phyloP scores from a whole-genome alignment of 2,888 invertebrate genomes.

The Chrysina gloriosa region DNA sequence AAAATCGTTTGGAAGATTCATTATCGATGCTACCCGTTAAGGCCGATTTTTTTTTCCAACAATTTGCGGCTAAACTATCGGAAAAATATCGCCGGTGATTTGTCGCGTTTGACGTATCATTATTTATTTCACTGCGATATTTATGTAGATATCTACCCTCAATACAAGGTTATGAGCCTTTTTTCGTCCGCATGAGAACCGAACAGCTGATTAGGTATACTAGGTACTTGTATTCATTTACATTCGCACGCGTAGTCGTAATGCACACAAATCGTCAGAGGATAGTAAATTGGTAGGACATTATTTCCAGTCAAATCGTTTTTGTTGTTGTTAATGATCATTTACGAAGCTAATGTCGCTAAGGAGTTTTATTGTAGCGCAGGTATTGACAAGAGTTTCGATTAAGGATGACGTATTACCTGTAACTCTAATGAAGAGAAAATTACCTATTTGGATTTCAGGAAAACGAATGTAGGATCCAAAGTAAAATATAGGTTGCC shows the following conservation, averaged over 20 bases:
- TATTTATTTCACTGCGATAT: conserved; percentile 7
- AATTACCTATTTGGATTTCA: not conserved
- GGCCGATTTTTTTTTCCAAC: not conserved
- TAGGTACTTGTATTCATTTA: conserved; percentile 6
- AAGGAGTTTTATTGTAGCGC: not conserved
- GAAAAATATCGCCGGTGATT: conserved; percentile 5
- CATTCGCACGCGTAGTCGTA: not conserved
- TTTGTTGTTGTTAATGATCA: not conserved
- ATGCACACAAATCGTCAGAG: not conserved
- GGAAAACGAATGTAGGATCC: too few relatives aligned
- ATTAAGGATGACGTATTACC: not conserved
- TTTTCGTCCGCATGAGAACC: conserved; percentile 2
- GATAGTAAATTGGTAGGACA: not conserved
- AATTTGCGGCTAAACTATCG: not conserved
- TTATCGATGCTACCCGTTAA: not conserved
- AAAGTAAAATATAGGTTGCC: too few relatives aligned
- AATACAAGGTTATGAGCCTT: not conserved
- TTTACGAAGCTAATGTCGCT: not conserved
- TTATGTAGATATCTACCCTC: conserved; percentile 4
- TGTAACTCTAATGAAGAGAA: not conserved
- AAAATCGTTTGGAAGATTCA: not conserved
- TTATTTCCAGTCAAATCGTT: not conserved
- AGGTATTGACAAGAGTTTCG: not conserved
- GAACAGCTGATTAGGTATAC: conserved; percentile 5
- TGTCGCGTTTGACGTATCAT: not conserved